Base-by-base conservation (phyloP, 92 coral and sea anemone species). In the Paramuricea clavata region DNA sequence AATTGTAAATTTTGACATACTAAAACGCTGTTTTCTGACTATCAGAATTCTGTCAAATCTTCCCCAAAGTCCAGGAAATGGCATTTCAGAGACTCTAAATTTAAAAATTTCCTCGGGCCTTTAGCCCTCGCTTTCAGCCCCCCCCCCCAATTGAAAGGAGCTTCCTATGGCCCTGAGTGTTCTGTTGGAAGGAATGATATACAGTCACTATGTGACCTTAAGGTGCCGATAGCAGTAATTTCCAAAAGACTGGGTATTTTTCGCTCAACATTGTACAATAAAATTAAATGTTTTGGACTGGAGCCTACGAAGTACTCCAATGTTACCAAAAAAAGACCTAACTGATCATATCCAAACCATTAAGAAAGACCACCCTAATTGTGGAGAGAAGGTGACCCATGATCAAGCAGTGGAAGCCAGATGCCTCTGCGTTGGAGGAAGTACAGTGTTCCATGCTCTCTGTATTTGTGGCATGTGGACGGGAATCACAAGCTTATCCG, bases 401-500 rank as follows among this genome's bases (percentile, higher is more conserved):
- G 81, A 65, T 49, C 81, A 76, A 22, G 81, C 65, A 12, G 64
- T 76, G 7, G 41, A 22, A 44, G 65, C 67, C 21, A 76, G 81
- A 33, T 28, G 59, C 64, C 81, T 1, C 39, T 76, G n/a, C n/a
- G 6, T 15, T n/a, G 81, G 41, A 25, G 81, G 19, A 65, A 49
- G 12, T 76, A 76, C 28, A 49, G 26, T 41, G 78, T 72, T 10
- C 56, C 78, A 6, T 72, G 78, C 12, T 54, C 78, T 0, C 28
- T 35, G 6, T 72, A 78, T 13, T 28, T 78, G 36, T 78, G 83
- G 83, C 83, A 78, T 74, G 62, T 74, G 34, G 81, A 74, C 26
- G 81, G 81, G 3, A 74, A 74, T 30, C 81, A 74, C 60, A 78
- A 78, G 36, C 69, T 78, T 2, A 78, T 78, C 17, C 83, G 83